These are phyloP conservation scores for Oreochromis aureus DNA, from an alignment of 2,113 vertebrate species.

Conservation along the genomic window DNA sequence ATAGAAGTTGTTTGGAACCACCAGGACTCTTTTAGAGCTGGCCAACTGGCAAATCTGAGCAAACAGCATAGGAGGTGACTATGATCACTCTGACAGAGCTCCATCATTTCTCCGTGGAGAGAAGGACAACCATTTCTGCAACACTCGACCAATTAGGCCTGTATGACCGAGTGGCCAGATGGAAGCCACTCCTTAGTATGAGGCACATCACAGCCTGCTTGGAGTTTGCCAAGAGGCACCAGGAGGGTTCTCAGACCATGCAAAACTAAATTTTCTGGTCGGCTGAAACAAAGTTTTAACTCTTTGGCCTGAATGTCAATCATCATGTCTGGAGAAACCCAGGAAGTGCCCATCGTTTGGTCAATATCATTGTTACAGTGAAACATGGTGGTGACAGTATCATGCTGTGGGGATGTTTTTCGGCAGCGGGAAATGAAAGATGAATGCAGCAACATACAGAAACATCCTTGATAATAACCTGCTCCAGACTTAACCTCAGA, in stretches of 20 bases:
- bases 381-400: neutral
- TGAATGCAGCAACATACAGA: neutral
- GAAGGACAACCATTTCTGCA: neutral
- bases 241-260: neutral
- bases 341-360: neutral
- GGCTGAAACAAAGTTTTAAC: neutral
- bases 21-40: neutral
- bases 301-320: neutral
- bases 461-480: neutral
- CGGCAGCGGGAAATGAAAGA: neutral
- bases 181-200: neutral
- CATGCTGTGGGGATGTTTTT: neutral
- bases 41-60: neutral
- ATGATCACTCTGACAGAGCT: neutral
- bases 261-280: neutral
- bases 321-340: fast-evolving
- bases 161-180: neutral
- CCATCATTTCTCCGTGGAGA: neutral
- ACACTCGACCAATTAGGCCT: neutral
- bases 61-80: neutral
- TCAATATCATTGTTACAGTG: neutral
- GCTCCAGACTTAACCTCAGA: neutral
- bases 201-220: neutral
- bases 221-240: neutral
- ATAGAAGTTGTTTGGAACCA: neutral